Base-by-base conservation (phyloP, 30 jellyfish, hydroid and myxozoan genomes). In the Pelagia noctiluca region DNA sequence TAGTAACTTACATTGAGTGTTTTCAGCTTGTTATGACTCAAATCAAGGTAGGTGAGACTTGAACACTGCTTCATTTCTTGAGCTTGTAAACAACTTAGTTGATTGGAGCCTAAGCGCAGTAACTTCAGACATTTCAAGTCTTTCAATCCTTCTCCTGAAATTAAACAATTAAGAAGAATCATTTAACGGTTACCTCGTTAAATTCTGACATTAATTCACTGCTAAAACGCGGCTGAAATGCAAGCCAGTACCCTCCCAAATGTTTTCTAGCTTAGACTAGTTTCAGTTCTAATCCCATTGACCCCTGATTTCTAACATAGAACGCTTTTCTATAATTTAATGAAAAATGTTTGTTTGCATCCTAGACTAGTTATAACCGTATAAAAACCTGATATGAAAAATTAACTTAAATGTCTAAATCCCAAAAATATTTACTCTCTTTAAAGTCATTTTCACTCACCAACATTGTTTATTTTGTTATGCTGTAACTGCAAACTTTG, bases 401-500 rank as follows among this genome's bases (percentile, higher is more conserved):
- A 42, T 5, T 42, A 42, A 5, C 57, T 16, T 42, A 5, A 16
- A 5, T 42, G 57, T 42, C 57, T 42, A 5, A 8, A 42, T 42
- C 16, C 8, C 12, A 42, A 42, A 16, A 42, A 5, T 5, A 42
- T 42, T 42, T 5, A 42, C 57, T 5, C 57, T 42, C 8, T 42
- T 5, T 42, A 5, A 42, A n/a, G n/a, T n/a, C 57, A 38, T 30
- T 38, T 25, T 32, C 13, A 19, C 85, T 68, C 19, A 82, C 92
- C 92, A 48, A 82, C 52, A 35, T 19, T 35, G n/a, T 1, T 1
- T 18, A 82, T 82, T 33, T 82, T 61, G 50, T 82, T 82, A 71
- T 82, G 86, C 16, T 82, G 92, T 11, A 82, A 54, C 50, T 82
- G 92, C 36, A 82, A 86, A 70, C 70, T 82, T 60, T 82, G 92